Conservation (phyloP, 2,113 vertebrate species). For the Solea solea region DNA sequence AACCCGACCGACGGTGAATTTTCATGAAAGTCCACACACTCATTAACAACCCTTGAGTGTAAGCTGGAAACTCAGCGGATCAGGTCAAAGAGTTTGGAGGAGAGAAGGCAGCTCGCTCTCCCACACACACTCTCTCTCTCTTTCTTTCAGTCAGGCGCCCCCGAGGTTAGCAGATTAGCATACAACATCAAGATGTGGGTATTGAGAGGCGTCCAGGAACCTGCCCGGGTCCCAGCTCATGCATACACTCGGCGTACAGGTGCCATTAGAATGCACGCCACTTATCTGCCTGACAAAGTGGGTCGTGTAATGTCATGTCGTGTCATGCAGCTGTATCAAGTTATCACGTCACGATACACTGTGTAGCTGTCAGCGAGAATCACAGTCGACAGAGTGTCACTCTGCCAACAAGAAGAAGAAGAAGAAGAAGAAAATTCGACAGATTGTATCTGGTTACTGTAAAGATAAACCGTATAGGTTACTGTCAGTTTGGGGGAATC, state of each 20-base stretch:
- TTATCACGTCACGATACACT: conserved; percentile 17
- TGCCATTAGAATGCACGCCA: conserved; percentile 44
- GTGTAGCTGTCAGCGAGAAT: conserved; percentile 33
- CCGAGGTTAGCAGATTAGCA: conserved; percentile 69
- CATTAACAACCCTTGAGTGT: conserved; percentile 58
- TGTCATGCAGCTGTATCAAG: conserved; percentile 9
- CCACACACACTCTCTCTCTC: conserved; percentile 4
- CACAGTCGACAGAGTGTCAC: background rate
- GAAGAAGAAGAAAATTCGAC: background rate
- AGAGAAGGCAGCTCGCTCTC: conserved; percentile 43
- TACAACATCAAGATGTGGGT: conserved; percentile 58
- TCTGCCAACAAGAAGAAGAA: background rate
- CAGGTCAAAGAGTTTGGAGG: conserved; percentile 52
- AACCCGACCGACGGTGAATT: conserved; percentile 32
- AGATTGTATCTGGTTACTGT: background rate
- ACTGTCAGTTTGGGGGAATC: too few relatives aligned
- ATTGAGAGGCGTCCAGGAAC: conserved; percentile 49
- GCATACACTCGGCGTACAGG: conserved; percentile 29
- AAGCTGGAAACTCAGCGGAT: conserved; percentile 46
- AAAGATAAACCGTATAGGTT: too few relatives aligned
- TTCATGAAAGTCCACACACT: conserved; percentile 34
- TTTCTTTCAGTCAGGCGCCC: conserved; percentile 30
- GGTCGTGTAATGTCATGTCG: conserved; percentile 29
- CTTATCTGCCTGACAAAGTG: conserved; percentile 39
- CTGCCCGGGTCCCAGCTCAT: conserved; percentile 44